Evolutionary conservation across 1,140 invertebrate genomes (phyloP).

Genomic region (Musca vetustissima): DNA sequence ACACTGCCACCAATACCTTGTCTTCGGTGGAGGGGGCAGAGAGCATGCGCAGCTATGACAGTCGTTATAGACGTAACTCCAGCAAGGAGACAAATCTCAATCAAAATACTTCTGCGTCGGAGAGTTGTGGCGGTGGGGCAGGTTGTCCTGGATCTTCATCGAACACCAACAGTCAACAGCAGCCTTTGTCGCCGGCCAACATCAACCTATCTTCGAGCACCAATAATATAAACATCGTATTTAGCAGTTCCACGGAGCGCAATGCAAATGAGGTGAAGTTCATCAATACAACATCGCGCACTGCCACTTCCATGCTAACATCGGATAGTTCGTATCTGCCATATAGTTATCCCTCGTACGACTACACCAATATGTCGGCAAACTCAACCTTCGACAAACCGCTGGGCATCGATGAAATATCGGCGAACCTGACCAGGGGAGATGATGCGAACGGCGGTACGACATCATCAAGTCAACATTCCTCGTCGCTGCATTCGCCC

Average conservation of each 20-base stretch:
- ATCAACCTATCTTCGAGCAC: slow-evolving; percentile 53
- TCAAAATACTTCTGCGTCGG: slow-evolving; percentile 32
- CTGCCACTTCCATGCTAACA: slow-evolving; percentile 35
- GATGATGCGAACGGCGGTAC: slow-evolving; percentile 28
- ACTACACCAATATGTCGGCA: slow-evolving; percentile 53
- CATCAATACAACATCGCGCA: slow-evolving; percentile 38
- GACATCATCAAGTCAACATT: slow-evolving; percentile 47
- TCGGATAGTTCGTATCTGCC: slow-evolving; percentile 48
- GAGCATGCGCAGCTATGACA: slow-evolving; percentile 43
- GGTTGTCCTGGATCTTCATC: slow-evolving; percentile 19
- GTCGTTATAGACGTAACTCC: slow-evolving; percentile 34
- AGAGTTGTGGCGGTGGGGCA: background rate
- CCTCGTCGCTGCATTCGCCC: slow-evolving; percentile 43
- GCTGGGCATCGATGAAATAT: slow-evolving; percentile 46
- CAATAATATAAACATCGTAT: slow-evolving; percentile 53
- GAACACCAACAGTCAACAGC: background rate
- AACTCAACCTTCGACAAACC: slow-evolving; percentile 50
- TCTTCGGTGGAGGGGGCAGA: slow-evolving; percentile 45
- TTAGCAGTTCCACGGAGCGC: slow-evolving; percentile 30
- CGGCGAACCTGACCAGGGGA: slow-evolving; percentile 32
- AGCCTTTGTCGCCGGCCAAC: slow-evolving; percentile 45
- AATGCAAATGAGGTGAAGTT: slow-evolving; percentile 53
- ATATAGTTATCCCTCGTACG: slow-evolving; percentile 50
- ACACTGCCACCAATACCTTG: slow-evolving; percentile 41
- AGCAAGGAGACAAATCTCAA: slow-evolving; percentile 52